Conservation (phyloP, 1,140 invertebrate genomes). For the Mactra quadrangularis region DNA sequence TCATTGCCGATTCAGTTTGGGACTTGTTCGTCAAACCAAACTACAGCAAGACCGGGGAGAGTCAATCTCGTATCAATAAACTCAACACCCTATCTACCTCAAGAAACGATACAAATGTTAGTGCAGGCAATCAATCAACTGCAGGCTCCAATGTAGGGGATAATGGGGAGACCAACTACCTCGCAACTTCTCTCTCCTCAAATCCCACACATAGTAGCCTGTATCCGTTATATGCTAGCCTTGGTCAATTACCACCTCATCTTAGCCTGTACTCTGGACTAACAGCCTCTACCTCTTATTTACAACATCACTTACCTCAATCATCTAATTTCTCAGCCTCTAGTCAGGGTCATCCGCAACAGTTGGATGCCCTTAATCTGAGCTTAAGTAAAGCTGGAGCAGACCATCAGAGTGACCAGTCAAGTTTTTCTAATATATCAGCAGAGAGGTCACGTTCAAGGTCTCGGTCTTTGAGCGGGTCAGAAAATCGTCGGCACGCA, state of each 20-base stretch:
- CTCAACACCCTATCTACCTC: constrained; percentile 49
- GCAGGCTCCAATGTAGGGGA: constrained; percentile 19
- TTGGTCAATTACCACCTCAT: constrained; percentile 69
- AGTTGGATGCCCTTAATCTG: constrained; percentile 78
- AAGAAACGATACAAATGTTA: constrained; percentile 50
- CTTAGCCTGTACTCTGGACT: constrained; percentile 63
- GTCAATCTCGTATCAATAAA: constrained; percentile 47
- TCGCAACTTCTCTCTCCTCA: constrained; percentile 64
- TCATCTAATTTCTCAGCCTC: constrained; percentile 58
- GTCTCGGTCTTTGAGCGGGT: constrained; percentile 67
- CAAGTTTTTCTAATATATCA: constrained; percentile 65
- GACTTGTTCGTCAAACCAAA: constrained; percentile 72
- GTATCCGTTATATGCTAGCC: constrained; percentile 63
- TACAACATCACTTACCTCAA: constrained; percentile 64
- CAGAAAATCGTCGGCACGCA: constrained; percentile 46
- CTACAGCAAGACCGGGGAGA: constrained; percentile 55
- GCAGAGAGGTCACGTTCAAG: constrained; percentile 60
- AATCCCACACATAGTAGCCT: constrained; percentile 62
- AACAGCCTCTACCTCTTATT: constrained; percentile 64
- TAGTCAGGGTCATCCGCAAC: constrained; percentile 69
- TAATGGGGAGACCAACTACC: constrained; percentile 46
- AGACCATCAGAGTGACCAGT: constrained; percentile 53
- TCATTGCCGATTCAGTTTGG: constrained; percentile 75
- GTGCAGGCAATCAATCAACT: constrained; percentile 45
- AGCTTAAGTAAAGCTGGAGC: constrained; percentile 62